Evolutionary conservation across 2,888 invertebrate genomes (phyloP), one percentile per base, ranked within the genome.

Genomic region (Onchidella celtica): DNA sequence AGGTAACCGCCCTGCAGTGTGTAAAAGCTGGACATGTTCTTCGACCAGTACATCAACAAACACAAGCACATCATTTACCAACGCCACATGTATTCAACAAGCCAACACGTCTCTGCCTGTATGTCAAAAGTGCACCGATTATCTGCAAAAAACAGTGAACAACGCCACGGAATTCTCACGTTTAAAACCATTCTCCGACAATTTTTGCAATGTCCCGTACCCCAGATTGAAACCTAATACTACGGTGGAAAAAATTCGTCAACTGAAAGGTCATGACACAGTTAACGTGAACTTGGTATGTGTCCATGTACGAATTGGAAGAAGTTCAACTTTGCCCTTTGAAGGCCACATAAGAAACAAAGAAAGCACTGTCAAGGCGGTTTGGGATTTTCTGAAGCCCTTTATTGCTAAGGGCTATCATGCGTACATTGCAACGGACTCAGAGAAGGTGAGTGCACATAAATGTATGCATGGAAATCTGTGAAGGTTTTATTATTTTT

Each of bases 341-440:
- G 83, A 83, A n/a, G 38, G 65, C 2, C 55, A 77, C 9, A 59
- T 75, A 1, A 70, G 68, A n/a, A 84, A 84, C 38, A 59, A 70
- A 14, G 29, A 72, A 47, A n/a, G 63, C 0, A 68, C 73, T 24
- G 47, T 85, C 3, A 34, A 32, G 0, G 73, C 40, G 3, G 40
- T 85, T 6, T 85, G 85, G 86, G 32, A 79, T 3, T 85, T 86
- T 61, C 36, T 84, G 38, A 63, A 78, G 17, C 65, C 65, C 9
- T 83, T 77, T 17, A 70, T 78, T 17, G 40, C 66, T n/a, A 83
- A 72, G 17, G 84, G 82, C 4, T 73, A 76, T 40, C 74, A 84
- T 29, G 59, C 83, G 27, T 86, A 85, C 34, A 66, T 86, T 29
- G 85, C 86, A 32, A 80, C 84, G 9, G 86, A 86, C 70, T 77